Conservation (phyloP, 2,888 invertebrate species). For the Altica lythri region DNA sequence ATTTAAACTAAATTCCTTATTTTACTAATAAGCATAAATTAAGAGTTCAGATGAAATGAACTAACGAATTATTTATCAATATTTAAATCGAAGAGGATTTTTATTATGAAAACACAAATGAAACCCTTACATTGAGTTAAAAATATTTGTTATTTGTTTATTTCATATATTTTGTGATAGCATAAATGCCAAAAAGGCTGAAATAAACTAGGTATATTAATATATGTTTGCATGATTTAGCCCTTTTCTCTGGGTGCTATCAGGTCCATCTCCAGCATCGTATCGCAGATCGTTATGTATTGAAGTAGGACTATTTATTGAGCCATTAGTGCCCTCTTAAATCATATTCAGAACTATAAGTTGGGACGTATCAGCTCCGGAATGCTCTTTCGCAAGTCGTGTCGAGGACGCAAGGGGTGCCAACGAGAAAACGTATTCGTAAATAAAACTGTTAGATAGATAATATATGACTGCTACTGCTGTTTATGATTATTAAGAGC, state of each 20-base stretch:
- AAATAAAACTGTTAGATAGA: constrained; percentile 47
- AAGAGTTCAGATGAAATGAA: too few relatives aligned
- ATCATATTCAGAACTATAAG: constrained; percentile 63
- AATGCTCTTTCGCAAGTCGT: constrained; percentile 39
- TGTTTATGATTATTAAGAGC: constrained; percentile 2
- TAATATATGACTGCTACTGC: constrained; percentile 4
- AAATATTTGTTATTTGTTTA: too few relatives aligned
- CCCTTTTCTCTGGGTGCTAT: constrained; percentile 1
- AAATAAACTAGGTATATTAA: too few relatives aligned
- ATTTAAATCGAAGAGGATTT: too few relatives aligned
- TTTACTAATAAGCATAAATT: too few relatives aligned
- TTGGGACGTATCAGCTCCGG: constrained; percentile 53
- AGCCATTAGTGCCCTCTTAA: constrained; percentile 66
- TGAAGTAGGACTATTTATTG: constrained; percentile 66
- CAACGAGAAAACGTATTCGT: constrained; percentile 34
- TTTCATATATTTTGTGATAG: too few relatives aligned
- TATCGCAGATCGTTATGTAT: constrained; percentile 57
- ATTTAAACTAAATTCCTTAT: too few relatives aligned
- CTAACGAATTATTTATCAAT: too few relatives aligned
- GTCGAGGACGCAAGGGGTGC: constrained; percentile 30
- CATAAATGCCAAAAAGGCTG: too few relatives aligned
- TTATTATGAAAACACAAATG: too few relatives aligned
- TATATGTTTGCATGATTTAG: constrained; percentile 5
- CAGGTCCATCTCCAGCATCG: constrained; percentile 4
- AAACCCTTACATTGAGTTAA: too few relatives aligned